Conservation (phyloP, 2,888 invertebrate genomes). For the Brachycybe producta region DNA sequence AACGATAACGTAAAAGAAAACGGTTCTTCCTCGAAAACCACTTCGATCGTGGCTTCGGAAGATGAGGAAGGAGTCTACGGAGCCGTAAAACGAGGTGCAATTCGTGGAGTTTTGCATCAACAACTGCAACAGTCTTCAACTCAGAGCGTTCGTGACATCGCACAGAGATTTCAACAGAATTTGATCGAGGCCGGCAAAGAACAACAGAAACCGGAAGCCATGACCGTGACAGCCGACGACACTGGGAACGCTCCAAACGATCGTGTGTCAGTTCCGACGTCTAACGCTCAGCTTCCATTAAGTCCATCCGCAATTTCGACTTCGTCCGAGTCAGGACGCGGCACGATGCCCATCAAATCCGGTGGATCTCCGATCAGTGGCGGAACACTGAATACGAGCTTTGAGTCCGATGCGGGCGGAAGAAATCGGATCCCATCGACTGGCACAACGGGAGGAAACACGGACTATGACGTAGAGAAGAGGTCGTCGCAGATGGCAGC, state of each 20-base stretch:
- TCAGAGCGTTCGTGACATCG: too few species aligned
- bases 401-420: conserved; percentile 23
- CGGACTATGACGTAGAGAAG: neutral
- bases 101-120: too few species aligned
- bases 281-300: too few species aligned
- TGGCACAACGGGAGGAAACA: neutral
- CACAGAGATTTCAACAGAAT: neutral
- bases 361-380: conserved; percentile 20
- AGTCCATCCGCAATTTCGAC: conserved; percentile 15
- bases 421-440: neutral
- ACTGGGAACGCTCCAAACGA: too few species aligned
- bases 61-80: neutral
- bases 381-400: conserved; percentile 24
- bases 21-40: too few species aligned
- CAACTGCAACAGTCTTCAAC: too few species aligned
- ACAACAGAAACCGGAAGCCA: neutral
- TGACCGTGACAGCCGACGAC: neutral
- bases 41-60: too few species aligned
- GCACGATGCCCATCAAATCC: conserved; percentile 24
- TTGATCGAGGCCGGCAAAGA: neutral
- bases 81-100: too few species aligned
- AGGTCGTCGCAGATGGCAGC: neutral
- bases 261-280: too few species aligned
- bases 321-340: conserved; percentile 26
- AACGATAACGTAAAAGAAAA: too few species aligned